phyloP scores from a whole-genome alignment of 2,888 invertebrate genomes.

The Ganaspis brasiliensis region DNA sequence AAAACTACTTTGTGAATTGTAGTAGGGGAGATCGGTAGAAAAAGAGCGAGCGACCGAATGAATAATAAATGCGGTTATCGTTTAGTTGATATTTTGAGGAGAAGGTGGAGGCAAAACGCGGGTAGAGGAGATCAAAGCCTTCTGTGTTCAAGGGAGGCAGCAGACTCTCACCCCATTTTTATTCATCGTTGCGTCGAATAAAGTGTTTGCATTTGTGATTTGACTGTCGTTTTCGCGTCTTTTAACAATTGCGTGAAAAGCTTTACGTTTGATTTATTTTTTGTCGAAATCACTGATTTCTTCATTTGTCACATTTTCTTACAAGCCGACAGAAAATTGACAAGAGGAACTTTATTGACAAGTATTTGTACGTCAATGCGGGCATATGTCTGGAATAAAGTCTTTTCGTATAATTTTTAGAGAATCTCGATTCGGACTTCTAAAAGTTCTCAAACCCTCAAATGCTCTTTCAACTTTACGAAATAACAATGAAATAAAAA shows the following conservation, averaged over 20 bases:
- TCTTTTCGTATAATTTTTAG: too few species aligned
- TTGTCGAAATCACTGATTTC: constrained; percentile 1
- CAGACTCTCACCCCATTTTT: constrained; percentile 58
- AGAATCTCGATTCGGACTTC: too few species aligned
- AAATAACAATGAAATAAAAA: too few species aligned
- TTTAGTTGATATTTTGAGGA: constrained; percentile 85
- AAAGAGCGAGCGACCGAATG: constrained; percentile 80
- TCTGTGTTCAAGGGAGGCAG: constrained; percentile 52
- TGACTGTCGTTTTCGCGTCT: constrained; percentile 55
- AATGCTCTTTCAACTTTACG: too few species aligned
- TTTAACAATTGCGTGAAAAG: constrained; percentile 35
- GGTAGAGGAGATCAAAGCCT: constrained; percentile 72
- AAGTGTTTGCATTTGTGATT: constrained; percentile 64
- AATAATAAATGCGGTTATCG: constrained; percentile 85
- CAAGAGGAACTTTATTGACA: too few species aligned
- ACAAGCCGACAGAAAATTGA: too few species aligned
- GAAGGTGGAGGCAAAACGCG: constrained; percentile 77
- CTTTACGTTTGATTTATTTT: neutral
- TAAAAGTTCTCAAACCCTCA: too few species aligned
- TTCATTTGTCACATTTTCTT: neutral
- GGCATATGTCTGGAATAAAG: too few species aligned
- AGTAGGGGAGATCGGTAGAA: constrained; percentile 61
- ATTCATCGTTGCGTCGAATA: constrained; percentile 61
- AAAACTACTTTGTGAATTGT: constrained; percentile 78
- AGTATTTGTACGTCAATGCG: too few species aligned